Base-by-base conservation (phyloP, 2,797 vertebrate species). In the Poecilia wingei region DNA sequence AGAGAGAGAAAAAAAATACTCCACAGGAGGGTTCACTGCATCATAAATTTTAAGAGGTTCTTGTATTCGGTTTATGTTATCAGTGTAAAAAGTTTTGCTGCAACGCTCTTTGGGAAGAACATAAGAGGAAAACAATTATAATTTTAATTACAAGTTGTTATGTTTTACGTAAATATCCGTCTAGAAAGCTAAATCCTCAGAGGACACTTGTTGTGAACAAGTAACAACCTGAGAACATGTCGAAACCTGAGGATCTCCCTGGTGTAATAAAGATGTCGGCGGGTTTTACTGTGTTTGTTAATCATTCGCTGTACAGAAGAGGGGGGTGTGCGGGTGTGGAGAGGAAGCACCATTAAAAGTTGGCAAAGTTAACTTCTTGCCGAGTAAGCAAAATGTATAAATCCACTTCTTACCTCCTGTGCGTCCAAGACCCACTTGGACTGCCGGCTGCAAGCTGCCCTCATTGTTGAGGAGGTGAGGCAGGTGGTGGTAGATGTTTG, bases 401-500 rank as follows among this genome's bases (percentile, higher is more conserved):
- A 66, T 46, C 7, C 4, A 22, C 25, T 22, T 76, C 93, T 91
- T 94, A 99, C 98, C 98, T 97, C 98, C 98, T 25, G 96, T 98
- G 84, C 98, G 96, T 87, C 98, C 97, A 72, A 96, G 96, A 85
- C 97, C 97, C 88, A 98, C 95, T 94, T 98, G 98, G 85, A 99
- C 97, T 22, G 97, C 98, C 10, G 98, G 98, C 59, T 98, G 97
- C 92, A 99, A 96, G 93, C 98, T 98, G 92, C 96, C 96, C 93
- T 99, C 97, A 96, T 98, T 98, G 95, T 98, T 97, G 87, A 99
- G 95, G 71, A 99, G 97, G 94, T 99, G 98, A 95, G 98, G 98
- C 96, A 99, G 95, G 94, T 99, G 98, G 94, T 99, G 97, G 95
- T 98, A 99, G 94, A 99, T 98, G 94, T 96, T 99, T 96, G 98